Conservation (phyloP, 2,113 vertebrate genomes). For the Oreochromis niloticus region DNA sequence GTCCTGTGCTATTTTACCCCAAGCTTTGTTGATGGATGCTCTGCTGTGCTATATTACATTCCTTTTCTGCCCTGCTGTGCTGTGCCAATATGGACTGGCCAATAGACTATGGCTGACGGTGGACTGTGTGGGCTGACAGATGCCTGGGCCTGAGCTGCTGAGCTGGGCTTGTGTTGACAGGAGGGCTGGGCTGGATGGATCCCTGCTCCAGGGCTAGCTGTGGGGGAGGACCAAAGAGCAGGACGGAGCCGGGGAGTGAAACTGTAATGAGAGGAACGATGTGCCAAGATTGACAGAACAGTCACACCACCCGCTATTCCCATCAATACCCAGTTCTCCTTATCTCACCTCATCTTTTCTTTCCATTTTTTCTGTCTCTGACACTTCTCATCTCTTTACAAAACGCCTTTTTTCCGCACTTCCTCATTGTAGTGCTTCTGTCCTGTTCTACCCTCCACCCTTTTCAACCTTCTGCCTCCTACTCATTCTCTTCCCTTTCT, state of each 20-base stretch:
- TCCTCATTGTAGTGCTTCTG: neutral
- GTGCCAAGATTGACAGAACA: conserved; percentile 58
- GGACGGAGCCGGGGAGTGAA: conserved; percentile 41
- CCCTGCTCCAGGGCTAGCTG: conserved; percentile 62
- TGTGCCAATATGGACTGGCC: conserved; percentile 52
- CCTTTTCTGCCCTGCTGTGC: conserved; percentile 33
- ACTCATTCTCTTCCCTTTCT: neutral
- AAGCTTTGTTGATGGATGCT: conserved; percentile 51
- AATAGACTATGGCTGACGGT: conserved; percentile 54
- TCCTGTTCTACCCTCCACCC: neutral
- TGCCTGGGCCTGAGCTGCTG: conserved; percentile 59
- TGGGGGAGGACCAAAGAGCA: conserved; percentile 61
- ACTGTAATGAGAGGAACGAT: conserved; percentile 64
- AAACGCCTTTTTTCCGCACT: neutral
- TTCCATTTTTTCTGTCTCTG: neutral
- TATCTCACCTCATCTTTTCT: neutral
- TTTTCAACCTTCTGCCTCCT: neutral
- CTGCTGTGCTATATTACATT: conserved; percentile 40
- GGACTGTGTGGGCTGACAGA: conserved; percentile 66
- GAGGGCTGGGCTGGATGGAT: conserved; percentile 56
- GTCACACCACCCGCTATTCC: conserved; percentile 33
- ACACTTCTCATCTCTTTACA: conserved; percentile 22
- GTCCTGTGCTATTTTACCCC: conserved; percentile 27
- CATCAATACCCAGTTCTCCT: conserved; percentile 34
- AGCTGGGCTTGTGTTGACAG: conserved; percentile 65